phyloP scores from a whole-genome alignment of 2,797 vertebrate species.

The Antennarius maculatus region DNA sequence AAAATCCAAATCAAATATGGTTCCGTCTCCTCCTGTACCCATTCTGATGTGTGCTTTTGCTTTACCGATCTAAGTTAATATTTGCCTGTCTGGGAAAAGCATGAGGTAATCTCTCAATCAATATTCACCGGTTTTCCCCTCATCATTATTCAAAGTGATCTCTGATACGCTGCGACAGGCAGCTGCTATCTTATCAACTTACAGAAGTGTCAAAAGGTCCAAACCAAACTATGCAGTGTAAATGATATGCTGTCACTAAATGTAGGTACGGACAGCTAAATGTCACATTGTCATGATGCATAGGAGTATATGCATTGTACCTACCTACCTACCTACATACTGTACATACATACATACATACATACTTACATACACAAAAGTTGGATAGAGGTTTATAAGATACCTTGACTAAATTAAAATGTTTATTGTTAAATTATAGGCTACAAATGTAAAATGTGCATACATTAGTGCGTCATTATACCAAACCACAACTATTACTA shows the following conservation, averaged over 20 bases:
- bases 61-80: constrained; percentile 32
- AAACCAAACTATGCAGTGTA: constrained; percentile 5
- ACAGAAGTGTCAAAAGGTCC: constrained; percentile 20
- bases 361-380: too few relatives aligned
- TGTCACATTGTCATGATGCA: not conserved
- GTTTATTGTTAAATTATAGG: too few relatives aligned
- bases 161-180: constrained; percentile 27
- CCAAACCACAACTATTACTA: too few relatives aligned
- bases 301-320: too few relatives aligned
- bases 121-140: constrained; percentile 19
- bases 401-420: too few relatives aligned
- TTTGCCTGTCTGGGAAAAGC: constrained; percentile 27
- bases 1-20: constrained; percentile 22
- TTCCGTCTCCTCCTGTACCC: constrained; percentile 1
- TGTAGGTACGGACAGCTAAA: not conserved
- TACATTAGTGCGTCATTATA: too few relatives aligned
- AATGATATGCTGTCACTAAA: constrained; percentile 22
- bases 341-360: too few relatives aligned
- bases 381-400: too few relatives aligned
- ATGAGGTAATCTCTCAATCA: constrained; percentile 10
- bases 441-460: too few relatives aligned
- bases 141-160: constrained; percentile 28
- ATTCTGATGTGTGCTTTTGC: constrained; percentile 39
- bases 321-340: too few relatives aligned
- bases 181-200: constrained; percentile 1